Base-by-base conservation (phyloP, 2,888 invertebrate species). In the Hanleya hanleyi region DNA sequence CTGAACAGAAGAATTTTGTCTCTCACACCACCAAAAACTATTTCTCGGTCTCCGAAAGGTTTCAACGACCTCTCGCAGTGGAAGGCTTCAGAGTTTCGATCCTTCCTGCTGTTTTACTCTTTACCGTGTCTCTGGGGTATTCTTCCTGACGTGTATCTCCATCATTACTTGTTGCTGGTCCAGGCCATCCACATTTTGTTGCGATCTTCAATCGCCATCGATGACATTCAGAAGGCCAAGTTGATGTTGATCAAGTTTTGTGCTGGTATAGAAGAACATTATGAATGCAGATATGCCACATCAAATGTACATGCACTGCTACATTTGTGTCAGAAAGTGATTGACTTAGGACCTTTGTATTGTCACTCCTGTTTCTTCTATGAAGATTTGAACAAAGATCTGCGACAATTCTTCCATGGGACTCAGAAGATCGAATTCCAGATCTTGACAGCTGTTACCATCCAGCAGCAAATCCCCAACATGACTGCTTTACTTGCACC, bases 61-160 rank as follows among this genome's bases (percentile, higher is more conserved):
- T 35, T 75, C 1, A 29, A 47, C 32, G 70, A 73, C 18, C 36
- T 72, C 1, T 49, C 38, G 1, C 51, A 70, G 32, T 75, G 49
- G 51, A 75, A 75, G 67, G 75, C 75, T 36, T 66, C 75, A 7
- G 75, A 75, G 47, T 70, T 35, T 38, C 38, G 57, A 36, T 37
- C 66, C 29, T 76, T 70, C 36, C 36, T 74, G 18, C 61, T 76
- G 26, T 76, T 51, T 70, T 74, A 69, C 36, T 67, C 71, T 33
- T 37, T 74, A 33, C 71, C 73, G 7, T 67, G 50, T 33, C 36
- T 75, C 33, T 37, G 12, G 64, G 73, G 68, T 29, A 32, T 73
- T 12, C 26, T 73, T 26, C 51, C 62, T 18, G 65, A 64, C 6
- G 73, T 68, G 22, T 57, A 57, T 57, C 26, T 57, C 29, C 7